Evolutionary conservation across 2,797 vertebrate genomes (phyloP).

Genomic region (Urocyon cinereoargenteus): DNA sequence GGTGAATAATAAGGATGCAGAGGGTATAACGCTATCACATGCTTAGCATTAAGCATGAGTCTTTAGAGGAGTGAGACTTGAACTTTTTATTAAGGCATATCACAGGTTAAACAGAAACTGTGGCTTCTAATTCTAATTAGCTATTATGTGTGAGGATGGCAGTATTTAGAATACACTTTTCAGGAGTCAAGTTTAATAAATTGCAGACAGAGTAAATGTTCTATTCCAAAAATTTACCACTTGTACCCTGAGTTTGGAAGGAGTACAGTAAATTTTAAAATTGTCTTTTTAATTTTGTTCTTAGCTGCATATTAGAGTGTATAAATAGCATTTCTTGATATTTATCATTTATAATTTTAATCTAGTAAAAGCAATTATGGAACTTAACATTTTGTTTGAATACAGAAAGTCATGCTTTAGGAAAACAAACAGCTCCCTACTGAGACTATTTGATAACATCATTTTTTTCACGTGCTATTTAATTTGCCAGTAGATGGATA

Average conservation of each 20-base stretch:
- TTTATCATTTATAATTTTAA: background rate
- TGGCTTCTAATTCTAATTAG: background rate
- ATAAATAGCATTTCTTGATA: background rate
- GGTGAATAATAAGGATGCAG: background rate
- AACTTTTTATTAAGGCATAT: background rate
- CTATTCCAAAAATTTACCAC: background rate
- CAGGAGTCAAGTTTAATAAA: background rate
- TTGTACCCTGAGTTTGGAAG: background rate
- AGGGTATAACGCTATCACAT: background rate
- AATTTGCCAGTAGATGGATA: conserved; percentile 80
- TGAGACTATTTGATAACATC: conserved; percentile 76
- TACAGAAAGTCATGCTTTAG: conserved; percentile 67
- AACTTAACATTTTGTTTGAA: conserved; percentile 51
- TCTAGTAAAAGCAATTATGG: background rate
- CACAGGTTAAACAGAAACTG: background rate
- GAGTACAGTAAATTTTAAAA: background rate
- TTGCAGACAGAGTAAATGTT: background rate
- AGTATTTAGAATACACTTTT: background rate
- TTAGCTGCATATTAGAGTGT: background rate
- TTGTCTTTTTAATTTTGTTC: background rate
- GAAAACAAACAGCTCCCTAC: conserved; percentile 68
- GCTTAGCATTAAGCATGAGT: background rate
- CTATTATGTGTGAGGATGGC: background rate
- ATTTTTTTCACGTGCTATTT: conserved; percentile 81
- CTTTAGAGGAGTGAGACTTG: background rate